Evolutionary conservation across 2,888 invertebrate species (phyloP), one percentile per base, ranked within the genome.

Genomic region (Ennomos erosarius): DNA sequence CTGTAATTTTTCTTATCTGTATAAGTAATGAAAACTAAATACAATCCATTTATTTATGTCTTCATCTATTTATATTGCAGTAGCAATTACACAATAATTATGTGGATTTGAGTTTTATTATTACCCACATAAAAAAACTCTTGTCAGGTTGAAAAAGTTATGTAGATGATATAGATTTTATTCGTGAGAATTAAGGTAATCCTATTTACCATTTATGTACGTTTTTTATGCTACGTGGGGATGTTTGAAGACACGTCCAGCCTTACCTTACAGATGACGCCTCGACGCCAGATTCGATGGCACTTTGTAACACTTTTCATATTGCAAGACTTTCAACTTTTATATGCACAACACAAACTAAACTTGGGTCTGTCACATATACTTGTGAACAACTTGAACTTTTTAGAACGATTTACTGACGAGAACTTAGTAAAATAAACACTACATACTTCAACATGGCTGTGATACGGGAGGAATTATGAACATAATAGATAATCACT

Each of bases 261-360:
- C 89, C 93, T 93, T 93, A 93, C 93, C 93, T 93, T 90, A 75
- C 75, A 81, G 83, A 84, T 81, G 89, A 89, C 87, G 91, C 87
- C 90, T 87, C 86, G 91, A 88, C 84, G 90, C 85, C 89, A 89
- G 88, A 81, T 83, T 88, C 87, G 87, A 85, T 90, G 87, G 90
- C 92, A 92, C 92, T 92, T 92, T 85, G 81, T 73, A 85, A 87
- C 92, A 92, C 92, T 93, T 92, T 87, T 88, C 91, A 92, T 92
- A 87, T 87, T 86, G 84, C 78, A 82, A 85, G 80, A 89, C 85
- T 90, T 89, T 85, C 59, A 87, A 90, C 88, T 89, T 89, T 83
- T 85, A 78, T 78, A 84, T 79, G 83, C 91, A 92, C 91, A 92
- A 91, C 91, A 91, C 91, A 89, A 88, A 91, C 84, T 76, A 85